Conservation (phyloP, 2,888 invertebrate species). For the Drosophila macrospina region DNA sequence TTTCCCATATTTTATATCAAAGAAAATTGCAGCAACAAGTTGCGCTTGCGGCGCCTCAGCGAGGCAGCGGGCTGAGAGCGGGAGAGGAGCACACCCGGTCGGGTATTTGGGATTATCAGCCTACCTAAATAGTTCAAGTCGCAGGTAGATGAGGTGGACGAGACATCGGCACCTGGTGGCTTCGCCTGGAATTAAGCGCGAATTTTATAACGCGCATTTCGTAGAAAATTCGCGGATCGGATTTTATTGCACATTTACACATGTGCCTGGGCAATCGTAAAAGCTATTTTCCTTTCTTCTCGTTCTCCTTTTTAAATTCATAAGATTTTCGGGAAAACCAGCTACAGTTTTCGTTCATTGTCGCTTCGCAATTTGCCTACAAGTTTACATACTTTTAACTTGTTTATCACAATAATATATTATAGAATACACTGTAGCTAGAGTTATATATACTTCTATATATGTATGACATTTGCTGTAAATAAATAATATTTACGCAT, state of each 20-base stretch:
- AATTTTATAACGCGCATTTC: conserved; percentile 61
- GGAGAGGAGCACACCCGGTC: conserved; percentile 30
- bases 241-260: conserved; percentile 60
- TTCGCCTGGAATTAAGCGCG: conserved; percentile 48
- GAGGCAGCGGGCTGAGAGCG: background rate
- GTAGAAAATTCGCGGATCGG: conserved; percentile 66
- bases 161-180: conserved; percentile 54
- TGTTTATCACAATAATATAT: background rate
- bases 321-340: conserved; percentile 79
- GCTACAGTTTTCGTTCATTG: conserved; percentile 64
- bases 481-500: too few relatives aligned
- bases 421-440: too few relatives aligned
- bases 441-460: too few relatives aligned
- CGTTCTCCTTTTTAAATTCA: conserved; percentile 69
- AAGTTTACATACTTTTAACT: background rate
- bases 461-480: too few relatives aligned
- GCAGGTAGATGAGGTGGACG: conserved; percentile 21
- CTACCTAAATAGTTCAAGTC: conserved; percentile 68
- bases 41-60: conserved; percentile 45
- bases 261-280: conserved; percentile 54
- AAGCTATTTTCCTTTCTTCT: conserved; percentile 15
- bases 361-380: conserved; percentile 3
- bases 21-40: conserved; percentile 67
- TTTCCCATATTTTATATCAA: conserved; percentile 77
- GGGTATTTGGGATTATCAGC: conserved; percentile 23